These are phyloP conservation scores for Fragum sueziense DNA, from an alignment of 2,888 invertebrate species.

Conservation along the genomic window DNA sequence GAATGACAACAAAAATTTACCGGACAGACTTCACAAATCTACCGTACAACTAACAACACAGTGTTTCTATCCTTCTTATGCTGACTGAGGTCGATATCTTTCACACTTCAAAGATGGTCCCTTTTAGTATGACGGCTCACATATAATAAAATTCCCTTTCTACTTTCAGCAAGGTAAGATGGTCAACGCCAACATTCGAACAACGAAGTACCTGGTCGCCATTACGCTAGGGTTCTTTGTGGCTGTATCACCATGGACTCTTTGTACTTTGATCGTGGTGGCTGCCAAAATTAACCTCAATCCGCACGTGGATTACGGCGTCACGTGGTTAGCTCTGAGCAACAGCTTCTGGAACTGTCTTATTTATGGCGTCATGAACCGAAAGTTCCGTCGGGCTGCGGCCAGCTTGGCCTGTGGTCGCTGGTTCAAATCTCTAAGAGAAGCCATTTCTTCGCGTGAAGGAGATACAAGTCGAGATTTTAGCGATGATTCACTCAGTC, in stretches of 20 bases:
- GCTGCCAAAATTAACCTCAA: slow-evolving; percentile 42
- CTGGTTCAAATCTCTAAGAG: slow-evolving; percentile 40
- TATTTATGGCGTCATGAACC: slow-evolving; percentile 58
- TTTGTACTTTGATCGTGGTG: slow-evolving; percentile 52
- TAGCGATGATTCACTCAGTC: slow-evolving; percentile 33
- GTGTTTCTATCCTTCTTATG: no score
- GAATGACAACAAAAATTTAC: no score
- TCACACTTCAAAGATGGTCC: no score
- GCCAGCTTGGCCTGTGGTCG: slow-evolving; percentile 45
- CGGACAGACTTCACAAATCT: no score
- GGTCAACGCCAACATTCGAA: slow-evolving; percentile 53
- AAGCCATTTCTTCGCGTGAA: slow-evolving; percentile 16
- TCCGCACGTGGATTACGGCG: slow-evolving; percentile 41
- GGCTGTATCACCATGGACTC: slow-evolving; percentile 59
- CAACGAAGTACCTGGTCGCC: slow-evolving; percentile 60
- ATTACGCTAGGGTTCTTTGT: slow-evolving; percentile 61
- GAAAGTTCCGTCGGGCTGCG: slow-evolving; percentile 59
- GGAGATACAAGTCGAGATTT: slow-evolving; percentile 36
- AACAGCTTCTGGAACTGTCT: slow-evolving; percentile 62
- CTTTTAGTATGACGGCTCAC: no score
- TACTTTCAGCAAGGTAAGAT: slow-evolving; percentile 34
- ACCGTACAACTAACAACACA: no score
- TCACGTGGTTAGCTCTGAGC: slow-evolving; percentile 60
- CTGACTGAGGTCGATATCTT: no score
- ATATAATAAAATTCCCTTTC: no score